Base-by-base conservation (phyloP, 2,797 vertebrate species). In the Gephyroberyx darwinii region DNA sequence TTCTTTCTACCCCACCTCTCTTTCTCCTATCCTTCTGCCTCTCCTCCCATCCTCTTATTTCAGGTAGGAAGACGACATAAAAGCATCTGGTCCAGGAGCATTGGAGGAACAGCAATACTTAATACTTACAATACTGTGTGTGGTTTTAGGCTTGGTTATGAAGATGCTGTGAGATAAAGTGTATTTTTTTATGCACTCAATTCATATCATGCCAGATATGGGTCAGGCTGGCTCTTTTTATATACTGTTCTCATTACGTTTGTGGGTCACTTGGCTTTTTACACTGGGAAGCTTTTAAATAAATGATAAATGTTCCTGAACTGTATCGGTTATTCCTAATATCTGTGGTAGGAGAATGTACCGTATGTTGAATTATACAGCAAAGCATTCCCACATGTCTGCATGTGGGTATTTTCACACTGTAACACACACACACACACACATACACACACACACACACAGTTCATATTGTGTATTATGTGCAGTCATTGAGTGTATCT, bases 261-360 rank as follows among this genome's bases (percentile, higher is more conserved):
- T 89, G 86, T 84, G 86, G 90, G 90, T 87, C 90, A 83, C 70
- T 77, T 82, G 65, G 75, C 73, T 89, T 87, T 89, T 84, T 84
- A 80, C 69, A 72, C 57, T 30, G 17, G 13, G 54, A 75, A 13
- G 26, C 69, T 75, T 79, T 2, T 85, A 52, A 91, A 91, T 91
- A 90, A 91, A 91, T 91, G 73, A 85, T 78, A 71, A 78, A 74
- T 70, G 69, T 73, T 80, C 72, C 69, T 74, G 66, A 75, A 84
- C 58, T 66, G 65, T 57, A 64, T 48, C 73, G 59, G 78, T 84
- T 69, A 73, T 86, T 64, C 77, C 51, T 77, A 65, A 68, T 73
- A 63, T 63, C 37, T 48, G 16, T 8, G 2, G 16, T 41, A 13
- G 30, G 63, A 60, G 19, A n/a, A 59, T 6, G 47, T 9, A 50